Conservation (phyloP, 2,888 invertebrate species). For the Neoitamus cyanurus region DNA sequence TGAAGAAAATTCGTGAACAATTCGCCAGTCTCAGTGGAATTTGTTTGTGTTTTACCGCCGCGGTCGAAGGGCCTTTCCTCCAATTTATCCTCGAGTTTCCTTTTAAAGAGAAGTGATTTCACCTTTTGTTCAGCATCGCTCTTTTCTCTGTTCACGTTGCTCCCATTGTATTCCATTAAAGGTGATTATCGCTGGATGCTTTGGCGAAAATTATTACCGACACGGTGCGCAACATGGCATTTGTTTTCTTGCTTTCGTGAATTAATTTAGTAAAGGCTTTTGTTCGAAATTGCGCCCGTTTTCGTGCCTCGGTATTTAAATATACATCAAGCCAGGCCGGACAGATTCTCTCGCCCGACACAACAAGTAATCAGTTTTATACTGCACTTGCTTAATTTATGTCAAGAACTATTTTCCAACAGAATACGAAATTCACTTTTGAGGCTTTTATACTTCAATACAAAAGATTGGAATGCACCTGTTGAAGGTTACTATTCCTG, state of each 20-base stretch:
- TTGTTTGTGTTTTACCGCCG: background rate
- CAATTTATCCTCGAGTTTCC: background rate
- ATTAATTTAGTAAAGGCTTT: background rate
- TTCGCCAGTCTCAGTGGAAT: background rate
- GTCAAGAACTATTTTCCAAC: too few species aligned
- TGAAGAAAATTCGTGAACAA: background rate
- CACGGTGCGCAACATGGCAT: background rate
- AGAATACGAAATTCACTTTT: too few species aligned
- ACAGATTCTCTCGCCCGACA: too few species aligned
- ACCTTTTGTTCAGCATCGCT: background rate
- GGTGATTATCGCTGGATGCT: background rate
- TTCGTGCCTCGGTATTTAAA: background rate
- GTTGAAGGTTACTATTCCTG: too few species aligned
- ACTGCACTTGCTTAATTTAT: too few species aligned
- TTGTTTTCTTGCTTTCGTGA: background rate
- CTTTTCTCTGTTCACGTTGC: background rate
- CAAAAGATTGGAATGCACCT: too few species aligned
- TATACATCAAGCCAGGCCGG: too few species aligned
- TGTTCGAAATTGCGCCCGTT: background rate
- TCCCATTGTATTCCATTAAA: background rate
- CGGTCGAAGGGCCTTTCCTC: background rate
- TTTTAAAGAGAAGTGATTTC: slow-evolving; percentile 9
- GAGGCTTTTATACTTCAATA: too few species aligned
- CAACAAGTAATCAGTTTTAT: too few species aligned
- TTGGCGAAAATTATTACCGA: background rate